Evolutionary conservation across 2,113 vertebrate species (phyloP), one percentile per base, ranked within the genome.

Genomic region (Amphilophus citrinellus): DNA sequence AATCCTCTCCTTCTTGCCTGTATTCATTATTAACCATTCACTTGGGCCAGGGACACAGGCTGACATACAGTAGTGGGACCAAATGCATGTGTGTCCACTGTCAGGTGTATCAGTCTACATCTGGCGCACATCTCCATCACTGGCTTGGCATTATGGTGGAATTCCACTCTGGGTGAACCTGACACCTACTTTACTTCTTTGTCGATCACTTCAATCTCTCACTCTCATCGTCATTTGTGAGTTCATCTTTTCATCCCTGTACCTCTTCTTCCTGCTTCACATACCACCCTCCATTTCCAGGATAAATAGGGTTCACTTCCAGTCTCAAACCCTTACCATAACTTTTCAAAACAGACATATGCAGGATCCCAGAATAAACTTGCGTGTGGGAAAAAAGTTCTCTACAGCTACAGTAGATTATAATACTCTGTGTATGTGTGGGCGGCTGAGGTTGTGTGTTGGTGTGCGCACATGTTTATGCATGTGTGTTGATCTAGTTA

Each of bases 101-200:
- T 80, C 50, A 22, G 57, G 32, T 61, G 57, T 63, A 50, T 84
- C 75, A 42, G 73, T 80, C 81, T n/a, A 77, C 78, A 76, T 79
- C 57, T 56, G 53, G 44, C 79, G 14, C 35, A 17, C 59, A 24
- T 73, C 32, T 82, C 76, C 35, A 14, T 57, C 79, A 68, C 76
- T 76, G 37, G 56, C 86, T 79, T 15, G 1, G 32, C 47, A 18
- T 71, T 68, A 65, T 82, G 63, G 32, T 88, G 77, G 81, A 92
- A 82, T 91, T 88, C 82, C 79, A 80, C 87, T 75, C 78, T 30
- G 22, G 24, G 37, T 84, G 73, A 92, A 92, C 77, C 73, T 6
- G 63, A 88, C 58, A 81, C 57, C 65, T 30, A 6, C 44, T 14
- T 27, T 35, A 30, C 32, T 30, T 59, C 77, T 79, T 9, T 73